Base-by-base conservation (phyloP, 1,140 invertebrate species). In the Ruditapes philippinarum region DNA sequence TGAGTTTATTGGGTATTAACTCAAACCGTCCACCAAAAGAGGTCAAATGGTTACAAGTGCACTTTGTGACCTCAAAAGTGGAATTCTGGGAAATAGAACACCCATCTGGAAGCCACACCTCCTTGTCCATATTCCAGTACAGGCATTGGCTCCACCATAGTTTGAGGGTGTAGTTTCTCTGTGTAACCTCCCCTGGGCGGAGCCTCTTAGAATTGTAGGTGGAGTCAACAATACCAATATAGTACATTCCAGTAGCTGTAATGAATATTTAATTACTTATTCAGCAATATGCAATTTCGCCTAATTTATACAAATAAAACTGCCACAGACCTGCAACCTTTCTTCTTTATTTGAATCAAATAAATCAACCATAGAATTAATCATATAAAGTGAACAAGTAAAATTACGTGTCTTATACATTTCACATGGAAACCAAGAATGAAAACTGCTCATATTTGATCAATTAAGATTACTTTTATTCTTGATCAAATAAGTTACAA, bases 81-180 rank as follows among this genome's bases (percentile, higher is more conserved):
- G 85, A 87, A 51, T 74, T 42, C n/a, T 51, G 73, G 19, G 85
- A 76, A 25, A 93, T 89, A 68, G 89, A 82, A 79, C 95, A 95
- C 5, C 95, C 95, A 68, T 92, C 79, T 11, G 85, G 79, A 42
- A 92, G 91, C 95, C 95, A 95, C 12, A 65, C 51, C 25, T 82
- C 68, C 9, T 74, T 38, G 2, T 68, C 74, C 7, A 91, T 70
- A 74, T 94, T 91, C 95, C 95, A 95, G 91, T 91, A 95, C 1
- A 95, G 51, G 90, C 95, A 95, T n/a, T 93, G 68, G 19, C 92
- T 92, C 92, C 93, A 94, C 95, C 95, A 95, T 11, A 94, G 40
- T 36, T 88, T 93, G 0, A 95, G 81, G 17, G 92, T 92, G 90
- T 95, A 95, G 73, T 93, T 89, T 14, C 94, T 91, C 14, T 83